These are phyloP conservation scores for Gibbula magus DNA, from an alignment of 2,888 invertebrate genomes.

Conservation along the genomic window DNA sequence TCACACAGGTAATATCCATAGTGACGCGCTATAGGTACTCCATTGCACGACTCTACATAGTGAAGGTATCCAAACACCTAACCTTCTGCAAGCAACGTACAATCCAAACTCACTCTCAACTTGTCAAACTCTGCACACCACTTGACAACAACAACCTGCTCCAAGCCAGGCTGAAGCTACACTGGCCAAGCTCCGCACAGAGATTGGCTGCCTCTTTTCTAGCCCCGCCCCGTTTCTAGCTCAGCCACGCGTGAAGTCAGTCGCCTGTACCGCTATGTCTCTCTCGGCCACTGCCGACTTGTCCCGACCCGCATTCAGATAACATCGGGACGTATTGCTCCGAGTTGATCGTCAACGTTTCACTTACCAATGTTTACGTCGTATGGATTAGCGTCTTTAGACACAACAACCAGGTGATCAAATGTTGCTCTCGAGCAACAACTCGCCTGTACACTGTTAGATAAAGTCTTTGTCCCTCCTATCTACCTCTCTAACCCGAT, in stretches of 20 bases:
- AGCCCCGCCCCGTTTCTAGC: too few relatives aligned
- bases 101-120: not conserved
- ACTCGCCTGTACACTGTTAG: not conserved
- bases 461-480: not conserved
- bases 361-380: constrained; percentile 16
- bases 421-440: not conserved
- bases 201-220: too few relatives aligned
- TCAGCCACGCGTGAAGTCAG: too few relatives aligned
- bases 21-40: not conserved
- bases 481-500: not conserved
- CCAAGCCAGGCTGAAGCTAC: not conserved
- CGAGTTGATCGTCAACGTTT: constrained; percentile 1
- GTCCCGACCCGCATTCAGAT: not conserved
- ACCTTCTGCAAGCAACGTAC: not conserved
- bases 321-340: not conserved
- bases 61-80: not conserved
- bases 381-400: not conserved
- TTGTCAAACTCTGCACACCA: constrained; percentile 6
- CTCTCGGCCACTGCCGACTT: not conserved
- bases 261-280: too few relatives aligned
- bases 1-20: constrained; percentile 1
- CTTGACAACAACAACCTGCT: constrained; percentile 18
- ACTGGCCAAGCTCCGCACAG: too few relatives aligned
- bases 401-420: not conserved
- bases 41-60: not conserved